A percentile compares a stretch with the other conserved stretches of the same genome.
Evolutionary conservation across 2,888 invertebrate genomes (phyloP).

Genomic region (Acleris laterana): DNA sequence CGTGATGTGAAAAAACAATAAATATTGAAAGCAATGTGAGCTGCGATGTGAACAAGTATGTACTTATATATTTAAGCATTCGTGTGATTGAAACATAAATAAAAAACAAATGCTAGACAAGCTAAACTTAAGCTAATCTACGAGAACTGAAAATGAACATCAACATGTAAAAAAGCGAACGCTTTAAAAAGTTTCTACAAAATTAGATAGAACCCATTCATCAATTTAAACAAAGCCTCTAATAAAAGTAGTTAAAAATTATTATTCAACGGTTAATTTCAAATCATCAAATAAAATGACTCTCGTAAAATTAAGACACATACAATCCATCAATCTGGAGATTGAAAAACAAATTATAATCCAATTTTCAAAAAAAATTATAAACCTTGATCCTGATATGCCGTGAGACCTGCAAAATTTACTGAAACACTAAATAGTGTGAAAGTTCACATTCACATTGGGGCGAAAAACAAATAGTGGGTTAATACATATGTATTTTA

Average conservation of each 20-base stretch:
- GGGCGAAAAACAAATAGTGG: conserved; percentile 20
- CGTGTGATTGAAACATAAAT: too few relatives aligned
- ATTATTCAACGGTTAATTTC: conserved; percentile 37
- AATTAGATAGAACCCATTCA: conserved; percentile 7
- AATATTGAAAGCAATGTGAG: too few relatives aligned
- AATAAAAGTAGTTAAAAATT: conserved; percentile 45
- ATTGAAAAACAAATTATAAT: conserved; percentile 57
- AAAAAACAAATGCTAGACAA: conserved; percentile 6
- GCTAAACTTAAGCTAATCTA: conserved; percentile 25
- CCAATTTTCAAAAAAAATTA: conserved; percentile 56
- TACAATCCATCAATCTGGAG: conserved; percentile 62
- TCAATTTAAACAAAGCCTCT: conserved; percentile 23
- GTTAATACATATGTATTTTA: too few relatives aligned
- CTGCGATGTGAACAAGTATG: too few relatives aligned
- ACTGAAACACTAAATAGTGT: conserved; percentile 81
- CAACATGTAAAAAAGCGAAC: conserved; percentile 21
- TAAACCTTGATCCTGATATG: conserved; percentile 83
- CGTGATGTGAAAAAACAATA: not conserved
- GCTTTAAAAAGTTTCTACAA: conserved; percentile 24
- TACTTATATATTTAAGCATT: too few relatives aligned
- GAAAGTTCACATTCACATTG: conserved; percentile 57
- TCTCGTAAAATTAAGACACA: conserved; percentile 57
- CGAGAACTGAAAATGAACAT: conserved; percentile 13
- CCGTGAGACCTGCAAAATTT: conserved; percentile 83
- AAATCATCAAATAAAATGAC: conserved; percentile 32